These are phyloP conservation scores for Disparrhopalites patrizii DNA, from an alignment of 2,888 invertebrate genomes.

Conservation along the genomic window DNA sequence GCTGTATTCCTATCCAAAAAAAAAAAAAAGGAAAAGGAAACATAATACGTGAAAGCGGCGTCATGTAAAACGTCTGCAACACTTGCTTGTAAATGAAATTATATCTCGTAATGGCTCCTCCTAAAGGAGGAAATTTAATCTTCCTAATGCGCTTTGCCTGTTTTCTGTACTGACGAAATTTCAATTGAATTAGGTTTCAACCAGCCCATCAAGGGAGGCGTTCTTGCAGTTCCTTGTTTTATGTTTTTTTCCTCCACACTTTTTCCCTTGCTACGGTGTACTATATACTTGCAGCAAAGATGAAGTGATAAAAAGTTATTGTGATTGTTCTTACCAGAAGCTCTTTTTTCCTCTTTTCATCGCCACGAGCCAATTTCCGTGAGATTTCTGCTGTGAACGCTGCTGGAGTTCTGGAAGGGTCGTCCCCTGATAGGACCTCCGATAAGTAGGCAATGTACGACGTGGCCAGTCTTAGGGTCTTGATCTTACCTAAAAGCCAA, in stretches of 20 bases:
- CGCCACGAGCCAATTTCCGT: slow-evolving; percentile 44
- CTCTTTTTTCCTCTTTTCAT: slow-evolving; percentile 47
- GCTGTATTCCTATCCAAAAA: too few relatives aligned
- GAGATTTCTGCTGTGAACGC: slow-evolving; percentile 76
- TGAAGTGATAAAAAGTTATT: neutral
- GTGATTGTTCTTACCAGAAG: slow-evolving; percentile 37
- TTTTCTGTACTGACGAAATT: slow-evolving; percentile 11
- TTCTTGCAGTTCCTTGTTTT: too few relatives aligned
- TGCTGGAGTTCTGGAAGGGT: slow-evolving; percentile 62
- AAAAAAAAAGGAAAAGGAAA: too few relatives aligned
- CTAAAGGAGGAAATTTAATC: slow-evolving; percentile 21
- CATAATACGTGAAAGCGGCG: too few relatives aligned
- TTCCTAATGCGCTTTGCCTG: slow-evolving; percentile 29
- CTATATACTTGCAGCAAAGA: too few relatives aligned
- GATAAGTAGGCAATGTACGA: slow-evolving; percentile 89
- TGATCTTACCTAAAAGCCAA: slow-evolving; percentile 67
- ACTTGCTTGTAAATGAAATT: slow-evolving; percentile 13
- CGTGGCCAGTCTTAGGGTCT: slow-evolving; percentile 87
- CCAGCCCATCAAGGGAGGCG: slow-evolving; percentile 17
- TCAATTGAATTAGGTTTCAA: slow-evolving; percentile 32
- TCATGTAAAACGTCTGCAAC: too few relatives aligned
- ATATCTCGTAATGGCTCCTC: slow-evolving; percentile 1
- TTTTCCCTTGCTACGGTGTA: too few relatives aligned
- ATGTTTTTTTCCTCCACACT: too few relatives aligned
- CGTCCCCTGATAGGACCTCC: slow-evolving; percentile 81